phyloP scores from a whole-genome alignment of 2,797 vertebrate genomes.

The Sebastes reedi region DNA sequence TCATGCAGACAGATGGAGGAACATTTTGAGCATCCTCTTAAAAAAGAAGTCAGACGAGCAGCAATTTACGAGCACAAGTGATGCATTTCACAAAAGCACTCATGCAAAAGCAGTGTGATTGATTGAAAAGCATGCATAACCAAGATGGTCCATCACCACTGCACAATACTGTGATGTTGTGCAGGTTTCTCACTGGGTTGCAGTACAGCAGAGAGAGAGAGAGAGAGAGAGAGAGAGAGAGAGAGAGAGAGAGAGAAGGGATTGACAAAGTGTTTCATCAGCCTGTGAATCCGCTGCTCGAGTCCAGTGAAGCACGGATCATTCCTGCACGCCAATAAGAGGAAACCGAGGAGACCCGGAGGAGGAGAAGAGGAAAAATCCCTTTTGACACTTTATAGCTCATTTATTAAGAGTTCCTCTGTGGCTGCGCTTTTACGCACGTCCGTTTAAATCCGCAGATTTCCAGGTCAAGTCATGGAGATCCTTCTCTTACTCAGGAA shows the following conservation, averaged over 20 bases:
- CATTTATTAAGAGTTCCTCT: conserved; percentile 38
- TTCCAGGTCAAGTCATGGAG: neutral
- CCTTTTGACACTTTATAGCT: conserved; percentile 45
- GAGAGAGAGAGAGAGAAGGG: neutral
- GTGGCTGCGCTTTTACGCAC: neutral
- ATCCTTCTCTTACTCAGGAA: neutral
- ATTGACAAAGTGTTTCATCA: conserved; percentile 45
- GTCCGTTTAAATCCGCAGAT: conserved; percentile 8
- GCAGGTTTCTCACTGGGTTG: conserved; percentile 18
- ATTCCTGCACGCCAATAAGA: conserved; percentile 22
- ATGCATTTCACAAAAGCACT: conserved; percentile 8
- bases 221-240: neutral
- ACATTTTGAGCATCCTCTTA: conserved; percentile 15
- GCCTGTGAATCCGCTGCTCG: conserved; percentile 8
- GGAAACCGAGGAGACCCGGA: conserved; percentile 4
- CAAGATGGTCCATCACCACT: conserved; percentile 29
- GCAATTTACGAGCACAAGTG: conserved; percentile 1
- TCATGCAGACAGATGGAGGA: conserved; percentile 11
- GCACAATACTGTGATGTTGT: conserved; percentile 4
- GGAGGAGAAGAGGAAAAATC: conserved; percentile 12
- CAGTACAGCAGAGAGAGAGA: conserved; percentile 10
- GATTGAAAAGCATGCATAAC: neutral
- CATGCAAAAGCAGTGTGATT: neutral
- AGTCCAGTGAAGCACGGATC: conserved; percentile 46
- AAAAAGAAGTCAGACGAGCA: conserved; percentile 34